Evolutionary conservation across 2,797 vertebrate species (phyloP).

Genomic region (Ceryle rudis): DNA sequence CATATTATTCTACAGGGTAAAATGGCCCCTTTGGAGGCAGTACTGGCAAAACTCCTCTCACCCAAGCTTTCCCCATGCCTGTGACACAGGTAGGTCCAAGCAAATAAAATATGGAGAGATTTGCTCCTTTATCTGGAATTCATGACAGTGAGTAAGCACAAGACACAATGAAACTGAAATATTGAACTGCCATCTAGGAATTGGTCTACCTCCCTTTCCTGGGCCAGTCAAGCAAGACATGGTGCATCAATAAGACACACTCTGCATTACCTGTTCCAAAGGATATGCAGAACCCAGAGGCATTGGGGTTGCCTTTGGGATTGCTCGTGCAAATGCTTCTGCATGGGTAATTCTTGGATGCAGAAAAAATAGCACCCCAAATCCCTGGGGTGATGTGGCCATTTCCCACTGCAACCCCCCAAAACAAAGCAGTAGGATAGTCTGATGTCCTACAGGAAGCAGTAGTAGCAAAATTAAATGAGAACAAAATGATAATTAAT

Average conservation of each 20-base stretch:
- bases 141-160: neutral
- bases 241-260: rapidly evolving
- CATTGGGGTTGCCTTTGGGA: neutral
- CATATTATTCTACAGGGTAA: neutral
- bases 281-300: neutral
- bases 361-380: neutral
- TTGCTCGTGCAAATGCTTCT: neutral
- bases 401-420: neutral
- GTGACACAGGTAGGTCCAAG: neutral
- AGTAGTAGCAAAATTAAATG: neutral
- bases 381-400: too few species aligned
- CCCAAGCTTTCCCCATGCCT: rapidly evolving
- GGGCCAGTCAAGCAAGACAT: neutral
- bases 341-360: neutral
- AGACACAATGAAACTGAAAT: neutral
- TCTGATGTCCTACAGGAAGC: neutral
- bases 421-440: neutral
- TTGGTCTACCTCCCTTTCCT: neutral
- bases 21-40: neutral
- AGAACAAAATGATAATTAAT: neutral
- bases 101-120: neutral
- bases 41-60: neutral
- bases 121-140: neutral
- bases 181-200: neutral
- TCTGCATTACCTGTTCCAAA: neutral